Percentiles rank a stretch among this genome's conserved stretches.
Evolutionary conservation across 2,113 vertebrate species (phyloP).

Genomic region (Zosterops japonicus): DNA sequence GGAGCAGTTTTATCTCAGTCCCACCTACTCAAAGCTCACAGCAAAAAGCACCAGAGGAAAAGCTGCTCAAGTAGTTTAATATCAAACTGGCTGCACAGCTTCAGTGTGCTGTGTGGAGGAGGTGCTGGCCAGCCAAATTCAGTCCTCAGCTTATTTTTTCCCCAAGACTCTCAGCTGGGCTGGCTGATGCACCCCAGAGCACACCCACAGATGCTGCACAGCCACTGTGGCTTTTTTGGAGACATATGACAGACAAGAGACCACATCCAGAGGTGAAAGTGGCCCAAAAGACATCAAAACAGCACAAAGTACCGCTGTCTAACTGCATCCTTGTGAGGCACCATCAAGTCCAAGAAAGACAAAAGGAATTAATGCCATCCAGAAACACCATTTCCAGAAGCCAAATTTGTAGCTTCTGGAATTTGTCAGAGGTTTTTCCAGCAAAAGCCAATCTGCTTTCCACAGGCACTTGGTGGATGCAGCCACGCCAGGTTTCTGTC

Average conservation of each 20-base stretch:
- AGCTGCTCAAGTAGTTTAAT: neutral
- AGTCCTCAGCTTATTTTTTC: neutral
- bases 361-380: neutral
- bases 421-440: conserved; percentile 30
- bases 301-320: neutral
- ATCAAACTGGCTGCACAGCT: neutral
- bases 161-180: neutral
- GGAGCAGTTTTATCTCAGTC: neutral
- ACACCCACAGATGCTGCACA: neutral
- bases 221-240: neutral
- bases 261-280: neutral
- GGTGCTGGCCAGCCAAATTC: neutral
- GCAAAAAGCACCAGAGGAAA: neutral
- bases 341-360: neutral
- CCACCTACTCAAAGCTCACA: neutral
- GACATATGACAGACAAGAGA: fast-evolving
- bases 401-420: neutral
- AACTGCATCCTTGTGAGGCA: neutral
- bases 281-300: neutral
- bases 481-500: conserved; percentile 10
- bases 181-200: neutral
- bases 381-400: neutral
- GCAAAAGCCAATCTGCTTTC: neutral
- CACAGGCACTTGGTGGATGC: neutral
- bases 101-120: neutral